phyloP scores from a whole-genome alignment of 1,140 invertebrate genomes.

The Arion vulgaris region DNA sequence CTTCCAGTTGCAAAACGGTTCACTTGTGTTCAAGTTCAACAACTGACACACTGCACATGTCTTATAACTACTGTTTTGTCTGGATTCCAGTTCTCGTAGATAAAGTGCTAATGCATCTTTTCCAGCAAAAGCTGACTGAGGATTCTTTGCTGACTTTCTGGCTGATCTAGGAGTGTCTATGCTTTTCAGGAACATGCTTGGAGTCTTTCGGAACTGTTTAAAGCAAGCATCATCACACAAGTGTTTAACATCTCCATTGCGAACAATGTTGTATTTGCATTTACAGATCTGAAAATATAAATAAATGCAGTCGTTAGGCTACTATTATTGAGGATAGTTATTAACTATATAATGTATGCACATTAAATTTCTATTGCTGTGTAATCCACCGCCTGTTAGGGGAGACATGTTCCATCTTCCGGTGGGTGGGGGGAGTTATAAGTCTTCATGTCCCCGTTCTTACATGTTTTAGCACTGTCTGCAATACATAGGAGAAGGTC shows the following conservation, averaged over 20 bases:
- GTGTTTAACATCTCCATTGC: slow-evolving; percentile 72
- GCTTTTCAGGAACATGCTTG: slow-evolving; percentile 59
- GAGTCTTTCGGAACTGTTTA: slow-evolving; percentile 73
- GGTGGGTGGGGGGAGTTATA: no score
- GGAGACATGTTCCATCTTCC: no score
- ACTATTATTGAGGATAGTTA: no score
- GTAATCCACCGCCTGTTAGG: no score
- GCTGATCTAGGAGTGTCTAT: not conserved
- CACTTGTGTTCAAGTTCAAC: slow-evolving; percentile 65
- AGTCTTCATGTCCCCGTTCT: no score
- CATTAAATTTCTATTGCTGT: no score
- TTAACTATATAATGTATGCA: no score
- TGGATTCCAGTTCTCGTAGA: not conserved
- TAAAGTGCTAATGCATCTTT: not conserved
- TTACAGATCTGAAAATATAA: slow-evolving; percentile 64
- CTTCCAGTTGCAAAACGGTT: slow-evolving; percentile 81
- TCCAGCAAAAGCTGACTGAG: not conserved
- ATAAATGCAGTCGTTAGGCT: no score
- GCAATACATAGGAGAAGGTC: no score
- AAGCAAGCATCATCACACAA: slow-evolving; percentile 74
- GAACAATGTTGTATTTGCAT: slow-evolving; percentile 74
- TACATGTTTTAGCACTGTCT: no score
- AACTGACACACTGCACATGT: slow-evolving; percentile 69
- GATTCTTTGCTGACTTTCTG: not conserved
- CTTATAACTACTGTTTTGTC: slow-evolving; percentile 54